Base-by-base conservation (phyloP, 2,888 invertebrate genomes). In the Cosmia pyralina region DNA sequence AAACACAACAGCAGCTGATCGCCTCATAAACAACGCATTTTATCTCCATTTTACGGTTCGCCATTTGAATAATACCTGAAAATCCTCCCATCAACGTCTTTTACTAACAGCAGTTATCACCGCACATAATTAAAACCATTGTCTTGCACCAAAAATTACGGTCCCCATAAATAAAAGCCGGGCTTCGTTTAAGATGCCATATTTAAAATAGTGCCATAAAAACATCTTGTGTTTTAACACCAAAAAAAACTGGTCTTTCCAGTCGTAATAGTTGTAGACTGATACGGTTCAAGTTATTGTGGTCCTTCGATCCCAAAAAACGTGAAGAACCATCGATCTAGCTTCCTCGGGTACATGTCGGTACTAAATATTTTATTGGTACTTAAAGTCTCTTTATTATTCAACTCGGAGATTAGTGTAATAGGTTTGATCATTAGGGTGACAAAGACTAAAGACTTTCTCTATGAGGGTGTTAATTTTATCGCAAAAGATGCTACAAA, bases 351-450 rank as follows among this genome's bases (percentile, higher is more conserved):
- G 89, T 90, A 92, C 90, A 89, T 88, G 87, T 87, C 90, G 92
- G 92, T 90, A 92, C 94, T 94, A 94, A 96, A 95, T 94, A 94
- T 96, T 96, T 96, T 96, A 96, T 95, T 88, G 94, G 92, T 91
- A 93, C 88, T 95, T 93, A 96, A 95, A 93, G 90, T 89, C 86
- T 88, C 90, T 95, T 95, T 95, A 95, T 94, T 95, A 93, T 92
- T 88, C 90, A 86, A 87, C 91, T 93, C 89, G 75, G 85, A 93
- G 94, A 94, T 96, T 95, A 95, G 92, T 90, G 90, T 95, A 94
- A 95, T 95, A 94, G 94, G 93, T 90, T 87, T 90, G 92, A 93
- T 94, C 92, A 93, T 94, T 94, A 93, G 92, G 93, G 87, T 89
- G 91, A 90, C 90, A 90, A 81, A 88, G 91, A 91, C 90, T 90